Percentiles rank a stretch among this genome's conserved stretches.
Conservation (phyloP, 2,113 vertebrate species). For the Corythoichthys haematopterus region DNA sequence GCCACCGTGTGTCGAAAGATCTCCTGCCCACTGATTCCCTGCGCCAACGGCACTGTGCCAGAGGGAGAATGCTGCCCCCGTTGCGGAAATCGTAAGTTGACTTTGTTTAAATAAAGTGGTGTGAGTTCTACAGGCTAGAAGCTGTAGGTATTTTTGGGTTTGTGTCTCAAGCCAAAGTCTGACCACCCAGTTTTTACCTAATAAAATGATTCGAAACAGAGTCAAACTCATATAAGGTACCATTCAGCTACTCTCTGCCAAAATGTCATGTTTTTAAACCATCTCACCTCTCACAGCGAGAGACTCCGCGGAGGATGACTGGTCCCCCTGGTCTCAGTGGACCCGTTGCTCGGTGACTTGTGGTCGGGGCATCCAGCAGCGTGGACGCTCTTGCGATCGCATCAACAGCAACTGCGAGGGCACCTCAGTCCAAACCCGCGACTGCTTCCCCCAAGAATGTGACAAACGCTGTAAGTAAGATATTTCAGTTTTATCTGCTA, state of each 20-base stretch:
- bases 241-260: neutral
- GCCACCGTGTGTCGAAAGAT: slow-evolving; percentile 91
- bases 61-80: slow-evolving; percentile 97
- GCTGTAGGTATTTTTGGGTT: too few relatives aligned
- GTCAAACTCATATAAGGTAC: neutral
- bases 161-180: too few relatives aligned
- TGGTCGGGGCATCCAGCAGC: slow-evolving; percentile 92
- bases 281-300: slow-evolving; percentile 63
- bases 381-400: slow-evolving; percentile 94
- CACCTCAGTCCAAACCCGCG: slow-evolving; percentile 95
- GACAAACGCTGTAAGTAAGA: slow-evolving; percentile 92
- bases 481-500: slow-evolving; percentile 2
- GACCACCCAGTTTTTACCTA: too few relatives aligned
- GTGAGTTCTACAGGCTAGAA: neutral
- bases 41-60: slow-evolving; percentile 88
- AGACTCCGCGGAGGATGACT: slow-evolving; percentile 83
- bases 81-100: slow-evolving; percentile 84
- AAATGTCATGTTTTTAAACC: neutral
- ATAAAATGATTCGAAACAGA: neutral
- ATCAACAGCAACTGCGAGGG: slow-evolving; percentile 95
- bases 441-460: slow-evolving; percentile 92
- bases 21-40: slow-evolving; percentile 92
- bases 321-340: slow-evolving; percentile 99
- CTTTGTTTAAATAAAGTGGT: neutral
- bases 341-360: slow-evolving; percentile 93